These are phyloP conservation scores for Amyelois transitella DNA, from an alignment of 1,140 invertebrate genomes.

Conservation along the genomic window DNA sequence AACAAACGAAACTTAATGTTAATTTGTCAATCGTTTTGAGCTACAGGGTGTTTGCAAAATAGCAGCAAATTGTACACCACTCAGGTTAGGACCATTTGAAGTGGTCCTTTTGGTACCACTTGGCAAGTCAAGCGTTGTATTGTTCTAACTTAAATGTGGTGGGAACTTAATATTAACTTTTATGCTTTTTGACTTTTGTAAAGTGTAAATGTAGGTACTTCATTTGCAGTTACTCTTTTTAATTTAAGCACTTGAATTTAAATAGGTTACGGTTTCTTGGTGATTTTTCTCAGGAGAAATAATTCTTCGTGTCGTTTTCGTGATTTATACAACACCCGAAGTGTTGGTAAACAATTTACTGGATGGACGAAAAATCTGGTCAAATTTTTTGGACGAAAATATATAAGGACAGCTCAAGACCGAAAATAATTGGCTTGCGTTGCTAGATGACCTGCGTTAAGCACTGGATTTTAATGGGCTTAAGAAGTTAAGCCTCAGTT, in stretches of 20 bases:
- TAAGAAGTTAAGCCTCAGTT: too few species aligned
- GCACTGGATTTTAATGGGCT: too few species aligned
- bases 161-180: conserved; percentile 17
- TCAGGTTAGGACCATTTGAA: conserved; percentile 36
- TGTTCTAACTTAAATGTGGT: conserved; percentile 29
- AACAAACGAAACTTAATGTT: conserved; percentile 30
- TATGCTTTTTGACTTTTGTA: background rate
- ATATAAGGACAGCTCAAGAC: too few species aligned
- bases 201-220: background rate
- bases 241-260: background rate
- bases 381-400: too few species aligned
- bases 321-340: too few species aligned
- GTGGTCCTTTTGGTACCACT: conserved; percentile 19
- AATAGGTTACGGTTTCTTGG: background rate
- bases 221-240: background rate
- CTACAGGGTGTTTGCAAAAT: conserved; percentile 58
- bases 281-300: background rate
- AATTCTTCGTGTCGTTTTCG: too few species aligned
- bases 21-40: conserved; percentile 26
- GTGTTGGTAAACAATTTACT: too few species aligned
- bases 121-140: conserved; percentile 30
- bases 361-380: too few species aligned
- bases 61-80: conserved; percentile 37
- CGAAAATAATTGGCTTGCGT: too few species aligned
- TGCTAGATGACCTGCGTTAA: too few species aligned